Conservation (phyloP, 2,797 vertebrate species). For the Eulemur mongoz region DNA sequence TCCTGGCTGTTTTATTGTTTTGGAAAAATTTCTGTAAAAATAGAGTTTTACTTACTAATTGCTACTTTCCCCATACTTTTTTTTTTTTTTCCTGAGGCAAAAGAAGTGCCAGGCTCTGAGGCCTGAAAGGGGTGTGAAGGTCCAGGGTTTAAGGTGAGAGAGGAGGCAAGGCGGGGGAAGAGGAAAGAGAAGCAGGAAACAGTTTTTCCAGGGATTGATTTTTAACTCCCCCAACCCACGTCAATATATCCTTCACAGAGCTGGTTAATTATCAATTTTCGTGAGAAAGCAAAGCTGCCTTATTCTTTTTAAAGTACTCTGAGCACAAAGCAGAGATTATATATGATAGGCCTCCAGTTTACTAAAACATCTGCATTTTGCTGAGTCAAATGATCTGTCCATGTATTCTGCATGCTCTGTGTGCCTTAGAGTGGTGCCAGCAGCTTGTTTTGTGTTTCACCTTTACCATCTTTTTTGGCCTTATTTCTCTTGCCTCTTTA, state of each 20-base stretch:
- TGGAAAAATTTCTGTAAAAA: slow-evolving; percentile 12
- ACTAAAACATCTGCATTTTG: background rate
- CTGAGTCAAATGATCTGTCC: background rate
- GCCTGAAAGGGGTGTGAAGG: background rate
- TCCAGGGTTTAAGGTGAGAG: background rate
- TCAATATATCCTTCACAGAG: slow-evolving; percentile 80
- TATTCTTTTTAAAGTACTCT: slow-evolving; percentile 67
- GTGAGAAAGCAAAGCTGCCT: slow-evolving; percentile 85
- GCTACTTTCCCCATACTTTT: background rate
- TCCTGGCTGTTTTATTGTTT: background rate
- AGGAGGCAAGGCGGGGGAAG: slow-evolving; percentile 14
- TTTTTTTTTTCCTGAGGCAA: background rate
- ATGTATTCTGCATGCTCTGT: background rate
- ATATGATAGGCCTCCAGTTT: background rate
- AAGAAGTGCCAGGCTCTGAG: background rate
- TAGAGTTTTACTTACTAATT: background rate
- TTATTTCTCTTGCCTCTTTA: background rate
- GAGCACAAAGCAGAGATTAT: slow-evolving; percentile 58
- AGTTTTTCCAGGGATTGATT: slow-evolving; percentile 83
- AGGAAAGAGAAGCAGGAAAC: slow-evolving; percentile 75
- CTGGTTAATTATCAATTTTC: slow-evolving; percentile 88
- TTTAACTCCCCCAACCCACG: slow-evolving; percentile 69
- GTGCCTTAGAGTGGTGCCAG: background rate
- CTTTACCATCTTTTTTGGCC: background rate
- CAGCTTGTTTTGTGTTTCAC: background rate